Evolutionary conservation across 2,113 vertebrate genomes (phyloP).

Genomic region (Astatotilapia flaviijosephi): DNA sequence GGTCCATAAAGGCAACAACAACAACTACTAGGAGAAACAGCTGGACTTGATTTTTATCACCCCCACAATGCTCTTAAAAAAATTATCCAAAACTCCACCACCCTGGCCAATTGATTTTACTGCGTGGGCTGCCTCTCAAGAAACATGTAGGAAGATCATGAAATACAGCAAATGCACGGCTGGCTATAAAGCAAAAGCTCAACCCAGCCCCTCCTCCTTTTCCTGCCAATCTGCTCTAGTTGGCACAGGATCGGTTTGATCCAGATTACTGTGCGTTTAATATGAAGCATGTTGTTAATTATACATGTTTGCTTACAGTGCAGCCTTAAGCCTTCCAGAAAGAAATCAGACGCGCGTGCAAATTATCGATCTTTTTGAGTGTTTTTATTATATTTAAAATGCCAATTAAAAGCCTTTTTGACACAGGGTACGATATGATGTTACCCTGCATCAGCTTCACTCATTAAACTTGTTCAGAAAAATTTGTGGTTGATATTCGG

Average conservation of each 20-base stretch:
- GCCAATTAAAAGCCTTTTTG: background rate
- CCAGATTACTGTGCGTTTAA: slow-evolving; percentile 56
- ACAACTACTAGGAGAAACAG: background rate
- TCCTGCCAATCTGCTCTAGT: slow-evolving; percentile 54
- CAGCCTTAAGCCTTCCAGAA: slow-evolving; percentile 1
- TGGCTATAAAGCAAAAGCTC: slow-evolving; percentile 27
- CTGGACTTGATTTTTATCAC: slow-evolving; percentile 3
- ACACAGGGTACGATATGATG: background rate
- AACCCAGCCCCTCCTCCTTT: background rate
- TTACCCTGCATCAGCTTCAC: background rate
- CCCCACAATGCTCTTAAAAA: slow-evolving; percentile 13
- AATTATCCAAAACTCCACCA: slow-evolving; percentile 2
- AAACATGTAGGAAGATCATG: background rate
- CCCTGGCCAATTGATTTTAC: slow-evolving; percentile 38
- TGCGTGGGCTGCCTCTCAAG: slow-evolving; percentile 1
- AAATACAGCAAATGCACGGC: slow-evolving; percentile 29
- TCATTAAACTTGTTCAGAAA: background rate
- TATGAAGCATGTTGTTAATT: slow-evolving; percentile 52
- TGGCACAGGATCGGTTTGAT: slow-evolving; percentile 50
- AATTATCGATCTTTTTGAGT: background rate
- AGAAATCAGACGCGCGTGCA: background rate
- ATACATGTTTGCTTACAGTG: slow-evolving; percentile 47
- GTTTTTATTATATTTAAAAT: background rate
- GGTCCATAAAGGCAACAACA: background rate
- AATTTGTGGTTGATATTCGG: background rate